A percentile compares a stretch with the other conserved stretches of the same genome.
Conservation (phyloP, 2,888 invertebrate genomes). For the Trachelus tabidus region DNA sequence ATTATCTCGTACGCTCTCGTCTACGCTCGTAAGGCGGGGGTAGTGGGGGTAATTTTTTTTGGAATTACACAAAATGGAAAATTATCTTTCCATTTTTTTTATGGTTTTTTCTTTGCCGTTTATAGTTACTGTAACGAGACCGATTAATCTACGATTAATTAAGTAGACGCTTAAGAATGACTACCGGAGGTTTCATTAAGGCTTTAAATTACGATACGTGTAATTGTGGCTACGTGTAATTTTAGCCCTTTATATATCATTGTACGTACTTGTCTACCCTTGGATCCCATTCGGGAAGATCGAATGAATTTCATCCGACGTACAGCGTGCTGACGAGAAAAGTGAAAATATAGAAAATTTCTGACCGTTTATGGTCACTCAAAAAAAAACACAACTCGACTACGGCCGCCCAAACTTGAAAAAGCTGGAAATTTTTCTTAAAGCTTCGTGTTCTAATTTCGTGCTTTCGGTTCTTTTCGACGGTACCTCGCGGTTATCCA, state of each 20-base stretch:
- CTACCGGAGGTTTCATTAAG: neutral
- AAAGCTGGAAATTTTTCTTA: conserved; percentile 61
- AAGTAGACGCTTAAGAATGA: neutral
- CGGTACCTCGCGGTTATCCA: neutral
- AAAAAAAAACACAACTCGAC: conserved; percentile 26
- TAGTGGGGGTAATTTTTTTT: neutral
- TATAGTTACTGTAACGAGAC: conserved; percentile 1
- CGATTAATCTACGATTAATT: neutral
- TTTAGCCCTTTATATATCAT: neutral
- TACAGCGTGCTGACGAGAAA: conserved; percentile 20
- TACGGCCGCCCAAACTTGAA: conserved; percentile 57
- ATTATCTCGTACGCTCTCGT: neutral
- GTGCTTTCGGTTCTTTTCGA: conserved; percentile 44
- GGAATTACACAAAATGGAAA: conserved; percentile 1
- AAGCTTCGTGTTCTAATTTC: conserved; percentile 39
- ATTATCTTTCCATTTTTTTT: conserved; percentile 10
- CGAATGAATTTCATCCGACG: conserved; percentile 21
- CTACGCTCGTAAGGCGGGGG: neutral
- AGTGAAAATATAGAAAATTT: conserved; percentile 10
- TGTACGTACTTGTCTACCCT: neutral
- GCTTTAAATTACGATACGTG: neutral
- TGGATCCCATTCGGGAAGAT: neutral
- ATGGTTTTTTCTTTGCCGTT: neutral
- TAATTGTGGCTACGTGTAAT: neutral
- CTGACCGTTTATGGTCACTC: neutral